phyloP scores from a whole-genome alignment of 1,140 invertebrate species.

The Steinernema feltiae region DNA sequence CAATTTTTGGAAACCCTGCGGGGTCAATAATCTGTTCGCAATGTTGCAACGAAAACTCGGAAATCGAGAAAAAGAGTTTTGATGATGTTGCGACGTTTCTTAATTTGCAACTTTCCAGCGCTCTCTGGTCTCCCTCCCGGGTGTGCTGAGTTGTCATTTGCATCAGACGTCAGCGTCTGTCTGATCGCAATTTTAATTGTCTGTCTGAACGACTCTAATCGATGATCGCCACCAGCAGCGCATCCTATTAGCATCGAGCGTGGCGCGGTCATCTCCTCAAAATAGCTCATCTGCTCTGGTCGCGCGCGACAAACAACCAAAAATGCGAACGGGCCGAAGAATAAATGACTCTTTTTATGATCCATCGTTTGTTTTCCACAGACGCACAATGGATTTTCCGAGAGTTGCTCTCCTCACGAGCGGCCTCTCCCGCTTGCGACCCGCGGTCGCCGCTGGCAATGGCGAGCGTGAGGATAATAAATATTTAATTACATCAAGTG shows the following conservation, averaged over 20 bases:
- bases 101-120: too few species aligned
- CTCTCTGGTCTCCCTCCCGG: too few species aligned
- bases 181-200: too few species aligned
- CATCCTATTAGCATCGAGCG: background rate
- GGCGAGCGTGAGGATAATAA: background rate
- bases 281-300: background rate
- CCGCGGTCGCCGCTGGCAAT: background rate
- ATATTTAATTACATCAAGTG: slow-evolving; percentile 13
- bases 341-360: background rate
- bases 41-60: too few species aligned
- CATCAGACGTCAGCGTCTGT: too few species aligned
- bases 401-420: background rate
- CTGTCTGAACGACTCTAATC: too few species aligned
- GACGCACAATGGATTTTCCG: background rate
- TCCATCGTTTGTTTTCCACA: background rate
- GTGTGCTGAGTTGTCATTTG: too few species aligned
- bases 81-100: too few species aligned
- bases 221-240: too few species aligned
- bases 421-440: background rate
- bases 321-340: background rate
- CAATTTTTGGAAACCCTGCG: too few species aligned
- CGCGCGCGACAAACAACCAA: background rate
- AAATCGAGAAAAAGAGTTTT: too few species aligned
- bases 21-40: too few species aligned
- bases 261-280: background rate